phyloP scores from a whole-genome alignment of 2,888 invertebrate genomes.

The Cheilosia grossa region DNA sequence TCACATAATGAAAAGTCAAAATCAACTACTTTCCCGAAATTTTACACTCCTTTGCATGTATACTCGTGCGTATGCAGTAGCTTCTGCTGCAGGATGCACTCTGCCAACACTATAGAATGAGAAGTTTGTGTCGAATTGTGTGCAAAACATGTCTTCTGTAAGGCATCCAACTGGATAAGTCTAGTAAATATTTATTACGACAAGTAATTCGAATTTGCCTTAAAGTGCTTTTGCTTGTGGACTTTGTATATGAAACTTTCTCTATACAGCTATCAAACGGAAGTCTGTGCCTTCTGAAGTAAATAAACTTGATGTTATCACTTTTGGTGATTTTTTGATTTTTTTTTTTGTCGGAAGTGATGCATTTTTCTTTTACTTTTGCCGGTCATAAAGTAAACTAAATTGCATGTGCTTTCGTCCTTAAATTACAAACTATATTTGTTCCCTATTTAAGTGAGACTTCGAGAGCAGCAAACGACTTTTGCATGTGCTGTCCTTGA shows the following conservation, averaged over 20 bases:
- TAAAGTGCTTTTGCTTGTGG: constrained; percentile 46
- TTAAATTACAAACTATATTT: no score
- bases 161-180: constrained; percentile 63
- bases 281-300: not conserved
- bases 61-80: not conserved
- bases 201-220: constrained; percentile 56
- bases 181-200: constrained; percentile 71
- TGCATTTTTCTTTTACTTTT: no score
- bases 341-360: no score
- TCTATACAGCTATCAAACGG: constrained; percentile 4
- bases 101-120: constrained; percentile 19
- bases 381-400: no score
- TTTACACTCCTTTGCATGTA: constrained; percentile 19
- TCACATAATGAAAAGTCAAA: constrained; percentile 51
- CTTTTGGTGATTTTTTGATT: not conserved
- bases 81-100: constrained; percentile 31
- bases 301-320: not conserved
- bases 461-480: no score
- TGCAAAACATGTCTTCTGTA: constrained; percentile 55
- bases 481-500: no score
- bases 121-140: constrained; percentile 55
- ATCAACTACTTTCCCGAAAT: constrained; percentile 49
- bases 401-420: no score
- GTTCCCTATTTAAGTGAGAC: no score
- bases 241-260: constrained; percentile 66